Evolutionary conservation across 2,888 invertebrate genomes (phyloP).

Genomic region (Rhamphomyia laevipes): DNA sequence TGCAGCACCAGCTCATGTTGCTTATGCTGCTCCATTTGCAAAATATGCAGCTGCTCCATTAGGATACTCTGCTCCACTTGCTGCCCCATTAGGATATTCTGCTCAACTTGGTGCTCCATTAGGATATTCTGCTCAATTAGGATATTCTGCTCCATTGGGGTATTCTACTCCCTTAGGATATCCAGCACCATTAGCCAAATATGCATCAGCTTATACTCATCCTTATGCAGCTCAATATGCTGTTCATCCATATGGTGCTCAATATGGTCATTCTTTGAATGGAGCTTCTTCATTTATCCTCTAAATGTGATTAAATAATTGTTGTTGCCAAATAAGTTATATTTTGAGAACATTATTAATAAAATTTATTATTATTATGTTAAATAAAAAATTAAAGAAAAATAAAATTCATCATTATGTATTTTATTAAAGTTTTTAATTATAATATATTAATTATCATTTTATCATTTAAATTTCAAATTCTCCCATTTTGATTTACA

Average conservation of each 20-base stretch:
- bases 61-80: slow-evolving; percentile 35
- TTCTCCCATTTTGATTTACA: too few relatives aligned
- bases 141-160: slow-evolving; percentile 12
- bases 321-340: too few relatives aligned
- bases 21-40: slow-evolving; percentile 1
- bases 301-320: too few relatives aligned
- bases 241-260: background rate
- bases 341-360: too few relatives aligned
- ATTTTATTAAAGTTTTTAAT: too few relatives aligned
- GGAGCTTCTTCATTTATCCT: too few relatives aligned
- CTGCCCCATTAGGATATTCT: slow-evolving; percentile 3
- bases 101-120: slow-evolving; percentile 37
- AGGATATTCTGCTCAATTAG: slow-evolving; percentile 3
- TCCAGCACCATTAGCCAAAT: background rate
- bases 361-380: too few relatives aligned
- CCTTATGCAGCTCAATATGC: slow-evolving; percentile 14
- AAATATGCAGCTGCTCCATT: background rate
- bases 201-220: background rate
- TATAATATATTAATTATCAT: too few relatives aligned
- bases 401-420: too few relatives aligned
- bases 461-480: too few relatives aligned
- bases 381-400: too few relatives aligned
- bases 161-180: background rate
- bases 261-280: too few relatives aligned
- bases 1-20: slow-evolving; percentile 40